Evolutionary conservation across 2,797 vertebrate genomes (phyloP), one percentile per base, ranked within the genome.

Genomic region (Psittacula derbiana): DNA sequence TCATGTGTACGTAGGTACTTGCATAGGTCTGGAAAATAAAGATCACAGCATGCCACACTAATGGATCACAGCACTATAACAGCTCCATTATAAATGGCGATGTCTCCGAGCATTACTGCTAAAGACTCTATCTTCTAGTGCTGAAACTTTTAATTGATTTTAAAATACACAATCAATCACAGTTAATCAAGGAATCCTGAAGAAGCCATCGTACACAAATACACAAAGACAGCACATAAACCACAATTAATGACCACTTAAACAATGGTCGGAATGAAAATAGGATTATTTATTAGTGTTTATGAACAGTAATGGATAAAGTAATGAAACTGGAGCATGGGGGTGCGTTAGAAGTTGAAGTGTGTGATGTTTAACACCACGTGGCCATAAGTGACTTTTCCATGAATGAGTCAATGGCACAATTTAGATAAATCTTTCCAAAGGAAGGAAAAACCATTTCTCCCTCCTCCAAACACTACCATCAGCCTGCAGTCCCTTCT

Each of bases 131-230:
- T 96, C 93, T 97, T 95, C 80, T 90, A 92, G 74, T 30, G 57
- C 43, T 88, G 90, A 92, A 96, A 96, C 90, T 96, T 97, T 95
- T 96, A 97, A 97, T 96, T 96, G 96, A 93, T 96, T 97, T 95
- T 94, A 95, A 96, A 95, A 94, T 82, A 88, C 71, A 36, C 84
- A 53, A 96, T 97, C 96, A 93, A 96, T 97, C 96, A 96, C 90
- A 71, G 88, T 95, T 97, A 97, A 96, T 96, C 96, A 96, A 95
- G 84, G 92, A 74, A 95, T 95, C 86, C 88, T 92, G 92, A 95
- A 95, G 96, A 96, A 82, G 90, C 95, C 74, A 89, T 94, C 21
- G 72, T 93, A 88, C 74, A 72, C 92, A 97, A 94, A 96, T 90
- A 76, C n/a, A 4, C 74, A 88, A 71, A 92, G 96, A 96, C 95